Evolutionary conservation across 1,140 invertebrate species (phyloP), one percentile per base, ranked within the genome.

Genomic region (Copidosoma floridanum): DNA sequence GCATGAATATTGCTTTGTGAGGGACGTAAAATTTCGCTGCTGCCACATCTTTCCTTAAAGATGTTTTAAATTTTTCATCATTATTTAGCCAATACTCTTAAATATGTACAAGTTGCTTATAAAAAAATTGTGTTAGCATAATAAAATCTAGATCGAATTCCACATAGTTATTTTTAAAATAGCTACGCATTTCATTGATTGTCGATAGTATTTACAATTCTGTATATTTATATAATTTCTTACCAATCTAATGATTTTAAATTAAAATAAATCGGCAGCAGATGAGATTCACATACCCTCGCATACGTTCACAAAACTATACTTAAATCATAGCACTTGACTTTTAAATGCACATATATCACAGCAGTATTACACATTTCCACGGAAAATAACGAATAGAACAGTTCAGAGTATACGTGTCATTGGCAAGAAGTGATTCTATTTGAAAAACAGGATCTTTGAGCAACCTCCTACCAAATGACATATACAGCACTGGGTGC

Each of bases 341-440:
- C 53, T 56, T 61, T 47, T 56, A 52, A 65, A 65, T 65, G 64
- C 60, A 65, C 64, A 59, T 54, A 58, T 65, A 65, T 65, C 64
- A 65, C 64, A 65, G 64, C 59, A 59, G 56, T 43, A 62, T 38
- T 65, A 65, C 52, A 55, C 26, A n/a, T 55, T 55, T 50, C 29
- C 18, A 40, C 48, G 46, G 27, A 41, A 37, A 61, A 60, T 61
- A n/a, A 54, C 26, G 38, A 58, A 64, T 55, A 41, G 43, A 64
- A 47, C 32, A 26, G 47, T 43, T 12, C 24, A 57, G 52, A 53
- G n/a, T 57, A 32, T 47, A 50, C 35, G 18, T 27, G 41, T 50
- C n/a, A 20, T 21, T 27, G 55, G 35, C 21, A 26, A 57, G n/a
- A n/a, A n/a, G n/a, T n/a, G n/a, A n/a, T n/a, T n/a, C n/a, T n/a